Evolutionary conservation across 1,140 invertebrate genomes (phyloP).

Genomic region (Nephotettix cincticeps): DNA sequence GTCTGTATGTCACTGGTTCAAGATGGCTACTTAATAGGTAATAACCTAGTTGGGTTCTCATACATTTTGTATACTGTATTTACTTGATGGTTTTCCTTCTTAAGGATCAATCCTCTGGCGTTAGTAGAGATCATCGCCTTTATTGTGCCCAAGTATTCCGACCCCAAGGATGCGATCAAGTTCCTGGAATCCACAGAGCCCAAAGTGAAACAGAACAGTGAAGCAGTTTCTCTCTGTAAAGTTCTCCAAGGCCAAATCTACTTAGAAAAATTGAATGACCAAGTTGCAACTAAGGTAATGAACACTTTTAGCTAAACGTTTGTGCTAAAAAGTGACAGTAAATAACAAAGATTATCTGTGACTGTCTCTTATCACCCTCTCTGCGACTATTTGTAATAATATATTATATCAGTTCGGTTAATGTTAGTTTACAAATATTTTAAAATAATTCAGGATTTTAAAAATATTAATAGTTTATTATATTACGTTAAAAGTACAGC

Average conservation of each 20-base stretch:
- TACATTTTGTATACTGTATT: neutral
- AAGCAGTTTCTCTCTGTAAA: constrained; percentile 83
- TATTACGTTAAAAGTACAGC: neutral
- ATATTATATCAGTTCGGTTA: too few relatives aligned
- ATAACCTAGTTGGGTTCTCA: too few relatives aligned
- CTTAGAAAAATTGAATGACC: constrained; percentile 76
- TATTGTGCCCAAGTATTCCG: constrained; percentile 76
- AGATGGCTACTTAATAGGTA: neutral
- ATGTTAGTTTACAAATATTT: too few relatives aligned
- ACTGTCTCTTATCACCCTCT: too few relatives aligned
- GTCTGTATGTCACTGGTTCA: neutral
- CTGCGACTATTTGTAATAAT: too few relatives aligned
- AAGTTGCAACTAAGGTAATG: constrained; percentile 74
- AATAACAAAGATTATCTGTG: neutral
- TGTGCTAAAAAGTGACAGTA: neutral
- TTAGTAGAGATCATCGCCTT: constrained; percentile 84
- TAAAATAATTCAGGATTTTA: neutral
- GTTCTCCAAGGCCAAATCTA: constrained; percentile 83
- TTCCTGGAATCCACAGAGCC: constrained; percentile 85
- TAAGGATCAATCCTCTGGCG: constrained; percentile 89
- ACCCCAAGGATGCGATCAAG: constrained; percentile 77
- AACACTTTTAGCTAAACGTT: too few relatives aligned
- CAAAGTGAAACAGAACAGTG: constrained; percentile 86
- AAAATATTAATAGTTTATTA: neutral
- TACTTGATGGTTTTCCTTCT: constrained; percentile 44